Percentiles rank a stretch among this genome's conserved stretches.
Conservation (phyloP, 35 echinoderm and acorn worm genomes). For the Apostichopus parvimensis region DNA sequence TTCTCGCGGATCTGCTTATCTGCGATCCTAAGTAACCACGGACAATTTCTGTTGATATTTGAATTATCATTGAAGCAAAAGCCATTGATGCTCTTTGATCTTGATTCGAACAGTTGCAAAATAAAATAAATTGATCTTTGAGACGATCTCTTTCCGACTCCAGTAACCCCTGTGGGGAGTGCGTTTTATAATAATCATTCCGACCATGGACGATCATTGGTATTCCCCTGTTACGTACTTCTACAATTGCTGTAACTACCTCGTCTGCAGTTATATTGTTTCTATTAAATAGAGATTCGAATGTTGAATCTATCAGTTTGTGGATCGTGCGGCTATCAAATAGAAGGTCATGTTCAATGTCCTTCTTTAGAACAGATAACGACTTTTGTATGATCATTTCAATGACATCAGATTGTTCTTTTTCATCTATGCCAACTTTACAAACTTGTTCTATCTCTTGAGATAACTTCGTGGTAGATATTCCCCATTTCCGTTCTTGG, state of each 20-base stretch:
- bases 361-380: background rate
- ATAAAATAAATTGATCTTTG: background rate
- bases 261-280: too few relatives aligned
- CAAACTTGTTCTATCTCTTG: too few relatives aligned
- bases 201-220: constrained; percentile 13
- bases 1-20: background rate
- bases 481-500: background rate
- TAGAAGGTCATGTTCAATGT: background rate
- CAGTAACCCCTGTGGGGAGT: background rate
- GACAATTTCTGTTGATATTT: background rate
- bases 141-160: background rate
- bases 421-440: too few relatives aligned
- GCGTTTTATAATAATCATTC: background rate
- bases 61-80: background rate
- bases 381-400: too few relatives aligned
- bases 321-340: too few relatives aligned
- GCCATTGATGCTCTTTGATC: constrained; percentile 1
- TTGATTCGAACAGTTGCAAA: constrained; percentile 4
- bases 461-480: too few relatives aligned
- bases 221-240: constrained; percentile 1
- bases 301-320: too few relatives aligned
- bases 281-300: too few relatives aligned
- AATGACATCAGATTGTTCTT: too few relatives aligned
- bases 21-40: background rate
- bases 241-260: background rate